phyloP scores from a whole-genome alignment of 2,888 invertebrate genomes.

The Aleiodes leptofemur region DNA sequence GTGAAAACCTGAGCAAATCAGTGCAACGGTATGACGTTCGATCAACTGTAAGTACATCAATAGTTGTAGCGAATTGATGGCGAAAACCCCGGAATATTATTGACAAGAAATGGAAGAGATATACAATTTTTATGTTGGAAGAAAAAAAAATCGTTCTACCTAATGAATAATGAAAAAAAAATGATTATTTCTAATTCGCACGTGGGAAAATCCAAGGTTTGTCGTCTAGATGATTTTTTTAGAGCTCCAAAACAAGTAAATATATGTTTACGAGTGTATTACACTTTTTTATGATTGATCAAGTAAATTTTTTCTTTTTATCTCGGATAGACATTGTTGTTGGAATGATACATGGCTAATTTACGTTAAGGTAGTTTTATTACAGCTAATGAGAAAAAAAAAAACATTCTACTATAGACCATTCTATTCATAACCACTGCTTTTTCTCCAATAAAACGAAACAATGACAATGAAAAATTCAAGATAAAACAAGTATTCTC shows the following conservation, averaged over 20 bases:
- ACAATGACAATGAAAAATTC: constrained; percentile 21
- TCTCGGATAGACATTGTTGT: too few species aligned
- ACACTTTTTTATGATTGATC: too few species aligned
- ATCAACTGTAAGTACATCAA: constrained; percentile 52
- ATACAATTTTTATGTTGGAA: too few species aligned
- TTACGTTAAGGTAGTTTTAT: too few species aligned
- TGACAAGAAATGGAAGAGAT: too few species aligned
- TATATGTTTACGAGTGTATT: not conserved
- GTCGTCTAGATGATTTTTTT: not conserved
- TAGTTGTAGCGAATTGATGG: constrained; percentile 19
- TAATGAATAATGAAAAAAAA: too few species aligned
- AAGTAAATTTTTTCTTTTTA: too few species aligned
- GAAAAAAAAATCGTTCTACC: not conserved
- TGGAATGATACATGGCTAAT: too few species aligned
- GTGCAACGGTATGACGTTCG: constrained; percentile 44
- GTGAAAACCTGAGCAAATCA: constrained; percentile 31
- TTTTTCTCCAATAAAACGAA: not conserved
- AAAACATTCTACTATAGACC: too few species aligned
- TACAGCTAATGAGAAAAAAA: too few species aligned
- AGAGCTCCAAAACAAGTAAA: not conserved
- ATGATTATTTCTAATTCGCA: not conserved
- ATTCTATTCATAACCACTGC: not conserved
- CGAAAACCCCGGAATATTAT: not conserved
- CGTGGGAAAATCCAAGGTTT: not conserved
- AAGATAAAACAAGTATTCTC: not conserved